phyloP scores from a whole-genome alignment of 2,888 invertebrate genomes.

The Brachyptera putata region DNA sequence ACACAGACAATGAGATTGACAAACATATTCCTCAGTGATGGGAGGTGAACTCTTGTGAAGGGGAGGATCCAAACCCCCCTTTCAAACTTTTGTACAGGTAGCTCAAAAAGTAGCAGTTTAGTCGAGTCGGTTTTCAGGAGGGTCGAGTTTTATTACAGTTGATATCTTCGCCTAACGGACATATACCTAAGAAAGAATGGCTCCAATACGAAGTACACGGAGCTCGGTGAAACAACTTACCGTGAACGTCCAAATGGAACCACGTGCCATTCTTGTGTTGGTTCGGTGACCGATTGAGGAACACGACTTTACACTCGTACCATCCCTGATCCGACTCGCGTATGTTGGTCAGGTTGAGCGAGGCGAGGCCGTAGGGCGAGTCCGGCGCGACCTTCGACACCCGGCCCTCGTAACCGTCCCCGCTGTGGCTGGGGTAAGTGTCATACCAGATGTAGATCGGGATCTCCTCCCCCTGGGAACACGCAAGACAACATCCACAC shows the following conservation, averaged over 20 bases:
- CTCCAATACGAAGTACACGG: too few relatives aligned
- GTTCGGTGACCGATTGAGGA: slow-evolving; percentile 90
- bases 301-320: slow-evolving; percentile 93
- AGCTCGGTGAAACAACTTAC: slow-evolving; percentile 48
- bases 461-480: slow-evolving; percentile 83
- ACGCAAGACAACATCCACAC: background rate
- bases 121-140: too few relatives aligned
- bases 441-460: slow-evolving; percentile 98
- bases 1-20: too few relatives aligned
- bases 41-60: too few relatives aligned
- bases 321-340: slow-evolving; percentile 92
- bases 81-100: too few relatives aligned
- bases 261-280: slow-evolving; percentile 93
- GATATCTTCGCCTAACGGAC: too few relatives aligned
- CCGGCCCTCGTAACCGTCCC: slow-evolving; percentile 88
- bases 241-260: slow-evolving; percentile 96
- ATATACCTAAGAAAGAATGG: too few relatives aligned
- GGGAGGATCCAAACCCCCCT: too few relatives aligned
- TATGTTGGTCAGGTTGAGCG: slow-evolving; percentile 93
- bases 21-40: too few relatives aligned
- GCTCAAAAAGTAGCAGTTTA: too few relatives aligned
- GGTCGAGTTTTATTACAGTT: too few relatives aligned
- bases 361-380: slow-evolving; percentile 85
- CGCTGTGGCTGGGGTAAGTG: slow-evolving; percentile 95
- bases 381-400: slow-evolving; percentile 85